Evolutionary conservation across 2,888 invertebrate genomes (phyloP).

Genomic region (Drosophila nr. fundita): DNA sequence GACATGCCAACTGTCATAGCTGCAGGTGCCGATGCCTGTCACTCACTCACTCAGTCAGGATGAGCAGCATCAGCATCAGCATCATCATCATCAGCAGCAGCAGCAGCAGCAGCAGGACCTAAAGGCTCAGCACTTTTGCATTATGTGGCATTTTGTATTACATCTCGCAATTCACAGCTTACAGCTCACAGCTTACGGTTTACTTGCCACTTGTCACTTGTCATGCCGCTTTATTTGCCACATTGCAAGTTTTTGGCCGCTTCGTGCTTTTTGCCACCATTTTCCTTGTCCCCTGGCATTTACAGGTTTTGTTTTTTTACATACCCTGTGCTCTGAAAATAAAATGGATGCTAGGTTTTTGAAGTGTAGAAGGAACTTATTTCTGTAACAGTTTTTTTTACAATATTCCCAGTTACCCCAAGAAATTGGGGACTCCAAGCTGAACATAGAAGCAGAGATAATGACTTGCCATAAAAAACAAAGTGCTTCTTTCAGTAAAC

Average conservation of each 20-base stretch:
- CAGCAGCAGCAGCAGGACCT: constrained; percentile 7
- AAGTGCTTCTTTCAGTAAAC: no score
- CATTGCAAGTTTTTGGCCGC: constrained; percentile 44
- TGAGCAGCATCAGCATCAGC: constrained; percentile 1
- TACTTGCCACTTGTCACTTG: constrained; percentile 60
- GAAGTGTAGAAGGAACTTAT: not conserved
- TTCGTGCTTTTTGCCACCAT: constrained; percentile 1
- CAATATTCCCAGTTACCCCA: not conserved
- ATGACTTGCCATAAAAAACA: no score
- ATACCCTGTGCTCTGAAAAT: not conserved
- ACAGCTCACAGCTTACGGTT: constrained; percentile 22
- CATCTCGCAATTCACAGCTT: constrained; percentile 21
- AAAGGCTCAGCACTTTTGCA: constrained; percentile 30
- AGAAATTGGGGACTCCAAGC: not conserved
- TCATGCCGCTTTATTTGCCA: constrained; percentile 64
- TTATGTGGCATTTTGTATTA: constrained; percentile 52
- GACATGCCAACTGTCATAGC: constrained; percentile 57
- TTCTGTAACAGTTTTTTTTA: no score
- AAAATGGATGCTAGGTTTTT: not conserved
- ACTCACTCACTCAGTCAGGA: constrained; percentile 6
- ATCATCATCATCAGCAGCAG: not conserved
- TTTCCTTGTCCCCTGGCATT: constrained; percentile 35
- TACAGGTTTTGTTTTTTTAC: constrained; percentile 15
- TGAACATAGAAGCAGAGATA: no score
- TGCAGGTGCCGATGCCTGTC: constrained; percentile 29